Evolutionary conservation across 2,888 invertebrate species (phyloP), one percentile per base, ranked within the genome.

Genomic region (Linnaemya tessellans): DNA sequence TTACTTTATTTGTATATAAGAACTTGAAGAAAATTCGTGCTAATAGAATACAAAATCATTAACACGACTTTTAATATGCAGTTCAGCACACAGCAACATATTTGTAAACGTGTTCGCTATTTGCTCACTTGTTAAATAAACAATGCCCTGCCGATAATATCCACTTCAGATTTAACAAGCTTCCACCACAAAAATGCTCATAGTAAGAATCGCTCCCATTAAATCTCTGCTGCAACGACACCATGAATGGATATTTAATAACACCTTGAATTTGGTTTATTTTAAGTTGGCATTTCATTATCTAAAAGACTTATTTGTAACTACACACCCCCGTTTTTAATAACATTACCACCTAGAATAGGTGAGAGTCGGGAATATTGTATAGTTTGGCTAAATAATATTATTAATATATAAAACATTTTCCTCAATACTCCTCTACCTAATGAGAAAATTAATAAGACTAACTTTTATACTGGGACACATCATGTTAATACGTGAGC

Each of bases 131-230:
- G 41, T 87, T 86, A 89, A 90, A 90, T 41, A 91, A 87, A 71
- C 92, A 92, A 85, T 92, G 92, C 1, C 90, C 92, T 5, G 92
- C 92, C 13, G 91, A 90, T 46, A 92, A 82, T 67, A 92, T 90
- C 92, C 92, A 92, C 3, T 88, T 88, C 1, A 87, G 80, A 68
- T 89, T 89, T 5, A 92, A 88, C 49, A 92, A 81, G 64, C 89
- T 89, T n/a, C 92, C 92, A 11, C 92, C 92, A 71, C 92, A 92
- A 84, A 92, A 92, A 80, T 92, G 92, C n/a, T 88, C 87, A 80
- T 88, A 90, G 15, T 65, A 62, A 70, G 22, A 46, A n/a, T 58
- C 3, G 15, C 54, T 18, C 71, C 56, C 51, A n/a, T 67, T 64
- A 38, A 56, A 46, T 75, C 74, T 86, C 78, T 92, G 90, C 87